A percentile compares a stretch with the other conserved stretches of the same genome.
Conservation (phyloP, 2,797 vertebrate species). For the Sebastes minor region DNA sequence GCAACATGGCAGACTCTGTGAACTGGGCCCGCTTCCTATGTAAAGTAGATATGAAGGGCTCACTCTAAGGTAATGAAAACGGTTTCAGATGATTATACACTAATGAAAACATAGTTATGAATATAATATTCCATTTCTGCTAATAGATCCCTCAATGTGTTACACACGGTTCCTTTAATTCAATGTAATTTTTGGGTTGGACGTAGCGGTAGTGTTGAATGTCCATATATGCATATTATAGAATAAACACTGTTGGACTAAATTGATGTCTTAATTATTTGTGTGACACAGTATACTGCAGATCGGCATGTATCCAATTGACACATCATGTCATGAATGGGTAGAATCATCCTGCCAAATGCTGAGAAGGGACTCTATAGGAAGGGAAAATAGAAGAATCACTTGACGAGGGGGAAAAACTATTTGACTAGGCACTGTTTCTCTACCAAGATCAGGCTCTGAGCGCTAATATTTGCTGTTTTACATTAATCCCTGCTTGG, state of each 20-base stretch:
- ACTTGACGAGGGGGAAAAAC: conserved; percentile 12
- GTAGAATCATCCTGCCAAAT: conserved; percentile 35
- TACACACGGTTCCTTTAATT: background rate
- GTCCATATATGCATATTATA: background rate
- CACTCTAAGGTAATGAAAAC: too few relatives aligned
- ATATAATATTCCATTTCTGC: too few relatives aligned
- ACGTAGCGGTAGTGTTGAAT: background rate
- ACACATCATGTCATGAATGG: conserved; percentile 9
- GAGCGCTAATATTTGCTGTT: conserved; percentile 55
- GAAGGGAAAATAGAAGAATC: conserved; percentile 42
- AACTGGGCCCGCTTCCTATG: too few relatives aligned
- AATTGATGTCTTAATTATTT: background rate
- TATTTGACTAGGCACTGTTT: conserved; percentile 37
- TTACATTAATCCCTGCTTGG: conserved; percentile 63
- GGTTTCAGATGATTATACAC: too few relatives aligned
- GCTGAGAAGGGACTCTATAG: conserved; percentile 11
- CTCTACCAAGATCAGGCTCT: conserved; percentile 38
- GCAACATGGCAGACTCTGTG: too few relatives aligned
- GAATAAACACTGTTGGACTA: background rate
- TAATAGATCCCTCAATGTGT: too few relatives aligned
- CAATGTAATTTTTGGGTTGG: background rate
- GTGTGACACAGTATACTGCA: background rate
- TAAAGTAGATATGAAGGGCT: too few relatives aligned
- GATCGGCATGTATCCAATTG: background rate
- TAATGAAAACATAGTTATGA: too few relatives aligned